A percentile compares a stretch with the other conserved stretches of the same genome.
Evolutionary conservation across 53 echinoderm and acorn worm species (phyloP).

Genomic region (Zoroaster sp.): DNA sequence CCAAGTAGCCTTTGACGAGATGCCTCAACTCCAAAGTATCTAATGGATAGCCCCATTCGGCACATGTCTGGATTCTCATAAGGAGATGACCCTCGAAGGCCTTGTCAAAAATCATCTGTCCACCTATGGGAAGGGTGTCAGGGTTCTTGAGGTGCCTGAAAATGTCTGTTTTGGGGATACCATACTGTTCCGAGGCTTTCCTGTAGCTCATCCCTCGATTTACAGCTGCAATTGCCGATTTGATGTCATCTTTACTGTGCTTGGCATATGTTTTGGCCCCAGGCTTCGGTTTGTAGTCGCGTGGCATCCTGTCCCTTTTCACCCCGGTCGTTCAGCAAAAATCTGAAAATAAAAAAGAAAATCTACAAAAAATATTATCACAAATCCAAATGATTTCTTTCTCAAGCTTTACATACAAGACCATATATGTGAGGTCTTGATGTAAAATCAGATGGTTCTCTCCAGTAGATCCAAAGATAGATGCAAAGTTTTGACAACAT

Average conservation of each 20-base stretch:
- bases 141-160: not conserved
- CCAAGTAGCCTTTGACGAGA: not conserved
- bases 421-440: not conserved
- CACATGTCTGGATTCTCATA: not conserved
- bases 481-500: not conserved
- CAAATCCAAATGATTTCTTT: not conserved
- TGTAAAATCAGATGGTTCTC: not conserved
- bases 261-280: not conserved
- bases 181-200: not conserved
- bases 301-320: not conserved
- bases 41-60: not conserved
- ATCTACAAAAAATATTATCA: not conserved
- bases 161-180: not conserved
- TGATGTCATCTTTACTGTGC: not conserved
- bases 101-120: not conserved
- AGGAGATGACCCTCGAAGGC: not conserved
- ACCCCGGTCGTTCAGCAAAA: not conserved
- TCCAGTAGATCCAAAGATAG: not conserved
- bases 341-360: not conserved
- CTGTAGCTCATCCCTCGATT: not conserved
- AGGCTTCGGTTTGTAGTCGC: not conserved
- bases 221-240: not conserved
- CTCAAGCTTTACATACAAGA: not conserved
- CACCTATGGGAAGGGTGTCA: not conserved
- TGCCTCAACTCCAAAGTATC: not conserved